phyloP scores from a whole-genome alignment of 2,113 vertebrate species.

The Nerophis lumbriciformis region DNA sequence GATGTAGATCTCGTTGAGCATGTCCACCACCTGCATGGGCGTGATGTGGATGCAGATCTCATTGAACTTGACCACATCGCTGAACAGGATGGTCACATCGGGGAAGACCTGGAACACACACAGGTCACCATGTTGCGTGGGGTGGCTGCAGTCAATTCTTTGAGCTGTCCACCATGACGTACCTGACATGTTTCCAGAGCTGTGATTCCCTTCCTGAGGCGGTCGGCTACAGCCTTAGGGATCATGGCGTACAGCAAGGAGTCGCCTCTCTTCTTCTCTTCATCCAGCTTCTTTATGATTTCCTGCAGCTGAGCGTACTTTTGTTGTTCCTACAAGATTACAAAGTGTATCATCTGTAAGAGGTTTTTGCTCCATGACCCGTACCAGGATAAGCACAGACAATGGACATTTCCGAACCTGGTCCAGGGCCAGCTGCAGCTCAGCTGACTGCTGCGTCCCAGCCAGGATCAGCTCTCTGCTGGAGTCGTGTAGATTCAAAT shows the following conservation, averaged over 20 bases:
- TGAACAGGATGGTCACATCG: constrained; percentile 73
- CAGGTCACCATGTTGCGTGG: not conserved
- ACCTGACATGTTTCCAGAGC: constrained; percentile 73
- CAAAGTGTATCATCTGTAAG: not conserved
- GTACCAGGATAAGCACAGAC: not conserved
- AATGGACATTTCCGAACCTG: constrained; percentile 49
- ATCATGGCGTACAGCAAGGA: constrained; percentile 75
- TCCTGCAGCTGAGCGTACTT: constrained; percentile 72
- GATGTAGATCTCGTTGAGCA: constrained; percentile 76
- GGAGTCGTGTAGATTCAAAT: constrained; percentile 73
- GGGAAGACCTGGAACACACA: constrained; percentile 63
- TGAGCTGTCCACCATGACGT: not conserved
- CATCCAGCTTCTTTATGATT: constrained; percentile 72
- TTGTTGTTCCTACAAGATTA: constrained; percentile 65
- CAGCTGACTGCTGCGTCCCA: constrained; percentile 73
- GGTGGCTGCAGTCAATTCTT: too few species aligned
- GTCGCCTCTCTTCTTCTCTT: constrained; percentile 72
- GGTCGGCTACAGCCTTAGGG: constrained; percentile 69
- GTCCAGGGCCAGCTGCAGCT: constrained; percentile 72
- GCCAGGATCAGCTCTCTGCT: constrained; percentile 73
- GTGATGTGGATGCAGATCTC: constrained; percentile 77
- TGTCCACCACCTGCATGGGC: constrained; percentile 76
- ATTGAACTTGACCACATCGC: constrained; percentile 75
- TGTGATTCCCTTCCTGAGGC: constrained; percentile 69
- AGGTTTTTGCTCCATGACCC: not conserved